Evolutionary conservation across 2,113 vertebrate species (phyloP), one percentile per base, ranked within the genome.

Genomic region (Dicrurus megarhynchus): DNA sequence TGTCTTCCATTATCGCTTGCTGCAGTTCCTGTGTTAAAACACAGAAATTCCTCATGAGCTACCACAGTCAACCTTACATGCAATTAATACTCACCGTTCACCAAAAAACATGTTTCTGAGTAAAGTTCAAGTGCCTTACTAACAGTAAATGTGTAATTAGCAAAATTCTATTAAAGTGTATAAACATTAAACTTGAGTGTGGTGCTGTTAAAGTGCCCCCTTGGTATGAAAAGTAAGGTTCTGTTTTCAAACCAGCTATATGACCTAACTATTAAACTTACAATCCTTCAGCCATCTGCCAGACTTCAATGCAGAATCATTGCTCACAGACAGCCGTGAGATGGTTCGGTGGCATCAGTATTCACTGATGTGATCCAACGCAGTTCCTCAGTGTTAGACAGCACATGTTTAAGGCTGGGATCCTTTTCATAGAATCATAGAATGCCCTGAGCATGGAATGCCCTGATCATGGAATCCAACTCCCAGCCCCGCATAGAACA

Each of bases 1-100:
- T 95, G 96, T 99, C 99, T 87, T 99, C 99, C 98, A 99, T 98
- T 94, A 99, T 99, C 19, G 98, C 99, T 95, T 98, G 98, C 97
- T 99, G 98, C 78, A 99, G 84, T 20, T 98, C 98, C 99, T 99
- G 95, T 61, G 87, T 73, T 44, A 90, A 92, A 97, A 90, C 67
- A 97, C 14, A 96, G 0, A 56, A 86, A 81, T 82, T 65, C 71
- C 64, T 70, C 75, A 64, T 95, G 73, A 97, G n/a, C 74, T 19
- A 23, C 1, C 69, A 87, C 7, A 59, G 61, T 42, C 55, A 81
- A 30, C 47, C 52, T 90, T 50, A 65, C 23, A 35, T 16, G 46
- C 64, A 74, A 14, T 90, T 32, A 53, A 52, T n/a, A 8, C 47
- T 33, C 42, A 37, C 23, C 42, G 23, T 16, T 65, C 85, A 55